Evolutionary conservation across 2,797 vertebrate genomes (phyloP).

Genomic region (Acipenser ruthenus): DNA sequence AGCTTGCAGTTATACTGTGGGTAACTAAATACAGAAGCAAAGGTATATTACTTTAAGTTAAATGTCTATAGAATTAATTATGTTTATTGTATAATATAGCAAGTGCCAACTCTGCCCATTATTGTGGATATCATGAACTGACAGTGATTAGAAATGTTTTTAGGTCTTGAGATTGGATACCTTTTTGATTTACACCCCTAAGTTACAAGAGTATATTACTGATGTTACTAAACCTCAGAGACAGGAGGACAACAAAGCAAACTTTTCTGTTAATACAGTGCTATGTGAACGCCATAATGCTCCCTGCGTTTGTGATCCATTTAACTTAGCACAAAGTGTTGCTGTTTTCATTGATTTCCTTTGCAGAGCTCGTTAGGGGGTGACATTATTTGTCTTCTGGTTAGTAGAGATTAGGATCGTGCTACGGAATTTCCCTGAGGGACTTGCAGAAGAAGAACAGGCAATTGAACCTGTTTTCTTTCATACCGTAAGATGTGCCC

Average conservation of each 20-base stretch:
- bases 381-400: constrained; percentile 31
- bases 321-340: constrained; percentile 13
- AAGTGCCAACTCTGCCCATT: too few relatives aligned
- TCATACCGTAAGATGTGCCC: too few relatives aligned
- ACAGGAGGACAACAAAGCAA: constrained; percentile 8
- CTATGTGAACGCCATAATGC: constrained; percentile 5
- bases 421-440: constrained; percentile 25
- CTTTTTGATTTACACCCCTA: constrained; percentile 1
- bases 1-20: too few relatives aligned
- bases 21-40: too few relatives aligned
- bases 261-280: constrained; percentile 6
- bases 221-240: constrained; percentile 4
- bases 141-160: too few relatives aligned
- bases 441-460: neutral
- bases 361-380: constrained; percentile 30
- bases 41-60: too few relatives aligned
- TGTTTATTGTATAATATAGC: too few relatives aligned
- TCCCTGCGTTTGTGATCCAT: constrained; percentile 10
- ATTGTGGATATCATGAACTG: too few relatives aligned
- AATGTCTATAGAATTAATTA: too few relatives aligned
- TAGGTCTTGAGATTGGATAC: too few relatives aligned
- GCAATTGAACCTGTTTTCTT: too few relatives aligned
- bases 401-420: constrained; percentile 31
- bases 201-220: neutral
- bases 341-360: constrained; percentile 40